Conservation (phyloP, 1,140 invertebrate genomes). For the Metopolophium dirhodum region DNA sequence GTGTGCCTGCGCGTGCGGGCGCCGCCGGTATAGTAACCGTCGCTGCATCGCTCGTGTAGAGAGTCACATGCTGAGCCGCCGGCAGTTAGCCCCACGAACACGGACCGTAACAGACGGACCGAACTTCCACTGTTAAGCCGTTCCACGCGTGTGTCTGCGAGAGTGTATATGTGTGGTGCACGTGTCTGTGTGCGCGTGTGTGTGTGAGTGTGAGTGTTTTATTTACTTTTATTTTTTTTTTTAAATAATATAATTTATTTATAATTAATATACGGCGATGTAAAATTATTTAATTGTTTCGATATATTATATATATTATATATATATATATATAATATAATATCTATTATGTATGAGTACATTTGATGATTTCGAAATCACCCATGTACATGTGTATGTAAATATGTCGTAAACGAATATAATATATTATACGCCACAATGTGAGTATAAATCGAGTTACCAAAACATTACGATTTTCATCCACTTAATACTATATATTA, state of each 20-base stretch:
- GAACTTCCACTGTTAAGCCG: not conserved
- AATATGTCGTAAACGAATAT: not conserved
- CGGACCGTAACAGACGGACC: constrained; percentile 41
- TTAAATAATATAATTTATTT: not conserved
- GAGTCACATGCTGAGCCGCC: constrained; percentile 54
- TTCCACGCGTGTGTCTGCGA: constrained; percentile 28
- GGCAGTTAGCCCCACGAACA: constrained; percentile 54
- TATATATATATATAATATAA: not conserved
- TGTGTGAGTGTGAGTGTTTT: not conserved
- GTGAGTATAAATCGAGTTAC: constrained; percentile 14
- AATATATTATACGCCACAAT: not conserved
- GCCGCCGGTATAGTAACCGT: constrained; percentile 33
- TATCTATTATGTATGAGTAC: too few relatives aligned
- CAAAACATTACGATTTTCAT: not conserved
- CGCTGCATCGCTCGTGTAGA: not conserved
- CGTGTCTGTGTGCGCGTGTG: not conserved
- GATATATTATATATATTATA: not conserved
- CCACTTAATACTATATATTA: not conserved
- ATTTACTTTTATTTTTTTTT: not conserved
- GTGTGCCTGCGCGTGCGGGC: not conserved
- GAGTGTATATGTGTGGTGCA: constrained; percentile 20
- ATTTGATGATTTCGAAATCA: not conserved
- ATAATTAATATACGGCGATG: not conserved
- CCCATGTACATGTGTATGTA: not conserved
- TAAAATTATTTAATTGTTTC: not conserved